Evolutionary conservation across 2,113 vertebrate genomes (phyloP).

Genomic region (Promerops cafer): DNA sequence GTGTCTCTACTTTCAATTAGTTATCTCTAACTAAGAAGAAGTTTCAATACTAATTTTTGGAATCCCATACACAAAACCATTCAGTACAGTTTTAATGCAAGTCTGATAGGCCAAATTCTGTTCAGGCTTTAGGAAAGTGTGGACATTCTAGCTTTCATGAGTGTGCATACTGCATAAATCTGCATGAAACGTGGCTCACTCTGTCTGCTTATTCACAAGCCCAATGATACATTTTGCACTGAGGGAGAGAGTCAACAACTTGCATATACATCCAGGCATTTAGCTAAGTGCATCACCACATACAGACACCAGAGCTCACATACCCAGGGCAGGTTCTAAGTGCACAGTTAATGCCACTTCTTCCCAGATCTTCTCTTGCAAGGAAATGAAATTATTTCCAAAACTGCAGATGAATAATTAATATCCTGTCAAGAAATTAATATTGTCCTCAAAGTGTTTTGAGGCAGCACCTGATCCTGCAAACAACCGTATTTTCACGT

Average conservation of each 20-base stretch:
- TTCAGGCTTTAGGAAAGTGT: background rate
- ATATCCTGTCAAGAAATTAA: background rate
- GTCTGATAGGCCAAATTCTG: background rate
- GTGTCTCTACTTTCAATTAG: background rate
- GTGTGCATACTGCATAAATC: background rate
- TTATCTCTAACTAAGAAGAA: background rate
- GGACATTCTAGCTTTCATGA: background rate
- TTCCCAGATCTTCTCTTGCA: background rate
- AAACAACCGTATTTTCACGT: background rate
- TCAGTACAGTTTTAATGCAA: background rate
- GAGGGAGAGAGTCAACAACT: background rate
- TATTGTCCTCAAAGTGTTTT: background rate
- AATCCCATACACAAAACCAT: background rate
- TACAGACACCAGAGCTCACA: background rate
- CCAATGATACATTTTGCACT: background rate
- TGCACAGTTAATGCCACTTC: background rate
- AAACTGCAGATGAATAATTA: slow-evolving; percentile 9
- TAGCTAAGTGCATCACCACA: background rate
- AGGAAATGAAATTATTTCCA: background rate
- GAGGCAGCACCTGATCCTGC: background rate
- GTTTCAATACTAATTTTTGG: background rate
- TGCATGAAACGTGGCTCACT: background rate
- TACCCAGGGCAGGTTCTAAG: background rate
- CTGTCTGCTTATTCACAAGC: background rate
- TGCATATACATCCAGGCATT: background rate